Percentiles rank a stretch among this genome's conserved stretches.
These are phyloP conservation scores for Isurus oxyrinchus DNA, from an alignment of 2,113 vertebrate genomes.

Conservation along the genomic window DNA sequence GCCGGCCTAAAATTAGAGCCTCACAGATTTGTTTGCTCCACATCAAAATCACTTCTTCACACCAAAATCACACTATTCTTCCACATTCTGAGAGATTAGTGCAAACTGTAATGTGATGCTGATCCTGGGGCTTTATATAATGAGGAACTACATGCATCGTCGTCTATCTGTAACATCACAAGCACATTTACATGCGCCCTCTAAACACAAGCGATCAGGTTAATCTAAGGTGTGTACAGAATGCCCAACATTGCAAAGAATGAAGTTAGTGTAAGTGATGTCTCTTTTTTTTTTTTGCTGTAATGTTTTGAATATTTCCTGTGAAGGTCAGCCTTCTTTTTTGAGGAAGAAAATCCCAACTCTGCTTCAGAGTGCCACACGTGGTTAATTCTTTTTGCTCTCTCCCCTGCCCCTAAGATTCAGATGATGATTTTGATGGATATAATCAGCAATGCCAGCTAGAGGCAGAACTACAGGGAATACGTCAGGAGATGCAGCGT, in stretches of 20 bases:
- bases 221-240: neutral
- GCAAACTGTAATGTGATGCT: neutral
- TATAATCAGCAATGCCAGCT: slow-evolving; percentile 47
- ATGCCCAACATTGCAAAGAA: neutral
- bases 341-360: neutral
- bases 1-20: neutral
- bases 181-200: neutral
- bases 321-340: neutral
- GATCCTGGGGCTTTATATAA: neutral
- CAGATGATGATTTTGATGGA: slow-evolving; percentile 28
- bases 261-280: neutral
- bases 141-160: neutral
- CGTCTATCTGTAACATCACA: neutral
- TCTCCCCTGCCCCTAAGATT: neutral
- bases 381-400: neutral
- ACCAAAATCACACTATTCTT: neutral
- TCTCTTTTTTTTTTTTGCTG: neutral
- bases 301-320: neutral
- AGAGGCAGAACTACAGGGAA: slow-evolving; percentile 64
- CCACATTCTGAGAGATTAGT: neutral
- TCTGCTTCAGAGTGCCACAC: neutral
- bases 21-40: neutral
- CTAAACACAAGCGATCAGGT: neutral
- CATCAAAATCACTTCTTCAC: neutral
- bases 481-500: slow-evolving; percentile 67